Conservation (phyloP, 2,113 vertebrate genomes). For the Glaucidium brasilianum region DNA sequence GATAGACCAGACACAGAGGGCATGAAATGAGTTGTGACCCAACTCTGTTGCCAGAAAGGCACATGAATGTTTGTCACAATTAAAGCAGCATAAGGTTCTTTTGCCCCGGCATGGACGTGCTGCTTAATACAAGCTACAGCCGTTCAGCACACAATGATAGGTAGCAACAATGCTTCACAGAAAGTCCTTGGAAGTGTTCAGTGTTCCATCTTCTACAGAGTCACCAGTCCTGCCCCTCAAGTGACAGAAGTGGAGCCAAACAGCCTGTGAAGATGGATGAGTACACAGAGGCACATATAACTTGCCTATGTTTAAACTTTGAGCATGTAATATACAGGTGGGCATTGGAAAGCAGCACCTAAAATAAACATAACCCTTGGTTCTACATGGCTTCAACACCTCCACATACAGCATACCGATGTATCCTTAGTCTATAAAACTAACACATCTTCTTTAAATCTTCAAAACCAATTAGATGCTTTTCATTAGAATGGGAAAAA, state of each 20-base stretch:
- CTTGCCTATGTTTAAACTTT: not conserved
- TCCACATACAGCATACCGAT: fast-evolving
- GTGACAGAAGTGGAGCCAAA: not conserved
- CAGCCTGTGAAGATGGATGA: not conserved
- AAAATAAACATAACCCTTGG: not conserved
- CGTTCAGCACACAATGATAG: not conserved
- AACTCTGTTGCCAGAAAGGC: not conserved
- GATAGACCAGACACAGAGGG: not conserved
- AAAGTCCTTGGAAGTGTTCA: not conserved
- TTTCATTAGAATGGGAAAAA: not conserved
- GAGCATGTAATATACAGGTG: not conserved
- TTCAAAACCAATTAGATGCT: not conserved
- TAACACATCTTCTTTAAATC: not conserved
- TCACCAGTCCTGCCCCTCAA: not conserved
- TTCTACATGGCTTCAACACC: not conserved
- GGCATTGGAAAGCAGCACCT: not conserved
- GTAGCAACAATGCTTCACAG: not conserved
- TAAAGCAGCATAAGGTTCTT: not conserved
- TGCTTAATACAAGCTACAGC: not conserved
- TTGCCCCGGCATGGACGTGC: not conserved
- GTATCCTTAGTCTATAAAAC: not conserved
- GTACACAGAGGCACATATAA: not conserved
- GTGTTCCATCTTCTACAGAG: not conserved
- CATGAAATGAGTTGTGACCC: not conserved
- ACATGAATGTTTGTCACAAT: not conserved